phyloP scores from a whole-genome alignment of 1,140 invertebrate species.

The Heliconius melpomene region DNA sequence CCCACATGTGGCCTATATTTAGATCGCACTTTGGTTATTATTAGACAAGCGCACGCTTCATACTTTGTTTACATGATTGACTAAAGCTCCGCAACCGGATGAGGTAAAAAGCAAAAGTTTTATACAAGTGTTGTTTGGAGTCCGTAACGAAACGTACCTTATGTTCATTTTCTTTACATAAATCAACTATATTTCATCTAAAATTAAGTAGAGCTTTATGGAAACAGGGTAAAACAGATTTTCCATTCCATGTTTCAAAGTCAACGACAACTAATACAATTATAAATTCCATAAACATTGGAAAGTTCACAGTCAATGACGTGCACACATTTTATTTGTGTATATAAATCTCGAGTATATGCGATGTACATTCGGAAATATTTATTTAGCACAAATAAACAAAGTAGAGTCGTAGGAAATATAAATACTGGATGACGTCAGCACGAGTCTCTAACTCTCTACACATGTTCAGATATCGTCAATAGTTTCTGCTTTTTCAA shows the following conservation, averaged over 20 bases:
- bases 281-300: background rate
- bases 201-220: too few relatives aligned
- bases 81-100: background rate
- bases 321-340: background rate
- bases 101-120: background rate
- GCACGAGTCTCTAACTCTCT: background rate
- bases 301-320: conserved; percentile 10
- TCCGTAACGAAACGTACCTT: too few relatives aligned
- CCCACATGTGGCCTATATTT: conserved; percentile 47
- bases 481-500: background rate
- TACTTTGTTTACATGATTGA: conserved; percentile 30
- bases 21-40: conserved; percentile 40
- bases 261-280: too few relatives aligned
- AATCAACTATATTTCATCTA: too few relatives aligned
- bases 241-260: too few relatives aligned
- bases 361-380: background rate
- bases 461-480: background rate
- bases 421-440: conserved; percentile 33
- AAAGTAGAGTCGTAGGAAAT: conserved; percentile 24
- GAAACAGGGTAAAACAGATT: too few relatives aligned
- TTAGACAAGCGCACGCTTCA: conserved; percentile 47
- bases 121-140: background rate
- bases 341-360: background rate
- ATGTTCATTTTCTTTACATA: too few relatives aligned
- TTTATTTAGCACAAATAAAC: conserved; percentile 16